Conservation (phyloP, 2,797 vertebrate species). For the Peromyscus aztecus region DNA sequence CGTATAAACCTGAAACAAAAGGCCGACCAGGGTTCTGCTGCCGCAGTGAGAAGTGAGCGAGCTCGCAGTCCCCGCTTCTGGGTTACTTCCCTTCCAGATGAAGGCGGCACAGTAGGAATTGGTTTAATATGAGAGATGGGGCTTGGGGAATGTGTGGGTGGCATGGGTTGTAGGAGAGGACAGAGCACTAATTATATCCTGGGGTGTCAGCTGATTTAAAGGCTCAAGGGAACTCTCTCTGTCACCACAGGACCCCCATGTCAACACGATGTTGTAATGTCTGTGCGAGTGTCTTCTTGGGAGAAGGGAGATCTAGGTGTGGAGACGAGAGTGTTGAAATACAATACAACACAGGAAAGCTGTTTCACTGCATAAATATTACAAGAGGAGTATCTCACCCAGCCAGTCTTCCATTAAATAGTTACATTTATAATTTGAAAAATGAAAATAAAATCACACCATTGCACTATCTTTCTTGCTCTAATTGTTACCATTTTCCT, state of each 20-base stretch:
- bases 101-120: background rate
- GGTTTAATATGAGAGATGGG: background rate
- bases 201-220: background rate
- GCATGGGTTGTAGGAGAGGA: background rate
- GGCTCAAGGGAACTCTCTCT: too few relatives aligned
- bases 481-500: background rate
- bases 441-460: background rate
- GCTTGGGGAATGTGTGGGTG: background rate
- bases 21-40: background rate
- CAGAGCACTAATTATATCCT: background rate
- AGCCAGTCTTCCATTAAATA: background rate
- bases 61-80: background rate
- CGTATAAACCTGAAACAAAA: background rate
- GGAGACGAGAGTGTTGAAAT: background rate
- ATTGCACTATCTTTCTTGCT: background rate
- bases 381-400: background rate
- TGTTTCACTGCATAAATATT: background rate
- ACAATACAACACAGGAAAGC: background rate
- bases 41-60: background rate
- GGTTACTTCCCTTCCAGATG: background rate
- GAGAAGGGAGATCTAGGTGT: background rate
- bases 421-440: background rate
- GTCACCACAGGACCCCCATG: fast-evolving
- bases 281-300: background rate
- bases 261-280: background rate